Base-by-base conservation (phyloP, 2,888 invertebrate species). In the Pristionchus exspectatus region DNA sequence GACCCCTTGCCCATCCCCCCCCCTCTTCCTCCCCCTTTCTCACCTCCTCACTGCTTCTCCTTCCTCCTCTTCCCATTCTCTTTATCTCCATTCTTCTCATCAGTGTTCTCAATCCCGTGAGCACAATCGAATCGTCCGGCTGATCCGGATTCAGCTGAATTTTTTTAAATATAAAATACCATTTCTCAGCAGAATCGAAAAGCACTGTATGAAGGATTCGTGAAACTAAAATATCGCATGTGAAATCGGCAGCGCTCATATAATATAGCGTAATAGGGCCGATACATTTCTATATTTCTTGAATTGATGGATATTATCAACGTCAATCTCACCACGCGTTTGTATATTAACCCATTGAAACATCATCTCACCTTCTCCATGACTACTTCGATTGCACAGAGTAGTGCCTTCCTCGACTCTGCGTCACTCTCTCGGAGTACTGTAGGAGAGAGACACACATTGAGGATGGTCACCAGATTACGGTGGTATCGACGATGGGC, bases 41-140 rank as follows among this genome's bases (percentile, higher is more conserved):
- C 50, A 63, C 87, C 87, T 87, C 44, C 38, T 50, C 50, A 63
- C 87, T 69, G n/a, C 0, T 69, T 16, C 87, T 63, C 27, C 87
- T 66, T 69, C 69, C 87, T 50, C 44, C 69, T n/a, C 30, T 87
- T 69, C 69, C 66, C 21, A 18, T 27, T n/a, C 30, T 21, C 27
- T 27, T 27, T 38, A 27, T 63, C 69, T 87, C 87, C n/a, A 87
- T 27, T 87, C 87, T 63, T 69, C 87, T 87, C 44, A 21, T 14
- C 16, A 87, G 30, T 18, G 66, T 44, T 16, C 87, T 38, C 54
- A 87, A 24, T 27, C 69, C 66, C 9, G 87, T 69, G 30, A 69
- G n/a, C 16, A 87, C 56, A n/a, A 87, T 69, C 50, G 69, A 24
- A 69, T 87, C 87, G 50, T 87, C 87, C 24, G 87, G n/a, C 21